Evolutionary conservation across 2,113 vertebrate species (phyloP).

Genomic region (Xenopus tropicalis): DNA sequence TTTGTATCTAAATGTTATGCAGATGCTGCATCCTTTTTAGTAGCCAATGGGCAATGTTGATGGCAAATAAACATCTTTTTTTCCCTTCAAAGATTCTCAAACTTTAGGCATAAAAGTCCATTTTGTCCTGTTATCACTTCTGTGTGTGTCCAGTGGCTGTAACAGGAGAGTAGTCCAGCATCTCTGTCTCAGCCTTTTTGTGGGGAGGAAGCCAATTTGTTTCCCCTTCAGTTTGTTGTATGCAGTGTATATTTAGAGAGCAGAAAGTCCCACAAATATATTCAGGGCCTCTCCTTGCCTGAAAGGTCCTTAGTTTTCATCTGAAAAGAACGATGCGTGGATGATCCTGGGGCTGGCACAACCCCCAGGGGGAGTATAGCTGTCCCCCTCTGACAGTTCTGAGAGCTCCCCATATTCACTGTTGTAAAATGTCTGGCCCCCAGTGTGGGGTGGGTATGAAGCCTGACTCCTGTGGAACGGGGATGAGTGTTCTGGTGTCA

Average conservation of each 20-base stretch:
- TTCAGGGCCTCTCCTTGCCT: conserved; percentile 22
- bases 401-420: conserved; percentile 89
- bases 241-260: conserved; percentile 7
- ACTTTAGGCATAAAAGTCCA: too few relatives aligned
- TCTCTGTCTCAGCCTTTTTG: neutral
- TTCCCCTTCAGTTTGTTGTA: neutral
- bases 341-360: conserved; percentile 53
- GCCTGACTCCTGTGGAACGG: conserved; percentile 59
- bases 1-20: too few relatives aligned
- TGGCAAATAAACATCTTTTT: too few relatives aligned
- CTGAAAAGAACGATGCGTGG: conserved; percentile 55
- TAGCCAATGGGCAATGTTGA: too few relatives aligned
- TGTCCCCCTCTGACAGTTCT: conserved; percentile 62
- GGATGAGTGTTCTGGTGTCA: conserved; percentile 56
- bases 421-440: conserved; percentile 94
- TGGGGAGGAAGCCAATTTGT: neutral
- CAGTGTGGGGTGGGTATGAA: conserved; percentile 65
- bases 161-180: conserved; percentile 15
- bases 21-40: too few relatives aligned
- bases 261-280: neutral
- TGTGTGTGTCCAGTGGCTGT: neutral
- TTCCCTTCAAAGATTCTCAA: neutral
- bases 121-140: neutral
- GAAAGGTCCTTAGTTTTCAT: conserved; percentile 51
- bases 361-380: conserved; percentile 51